These are phyloP conservation scores for Oligia fasciuncula DNA, from an alignment of 2,888 invertebrate species.

Conservation along the genomic window DNA sequence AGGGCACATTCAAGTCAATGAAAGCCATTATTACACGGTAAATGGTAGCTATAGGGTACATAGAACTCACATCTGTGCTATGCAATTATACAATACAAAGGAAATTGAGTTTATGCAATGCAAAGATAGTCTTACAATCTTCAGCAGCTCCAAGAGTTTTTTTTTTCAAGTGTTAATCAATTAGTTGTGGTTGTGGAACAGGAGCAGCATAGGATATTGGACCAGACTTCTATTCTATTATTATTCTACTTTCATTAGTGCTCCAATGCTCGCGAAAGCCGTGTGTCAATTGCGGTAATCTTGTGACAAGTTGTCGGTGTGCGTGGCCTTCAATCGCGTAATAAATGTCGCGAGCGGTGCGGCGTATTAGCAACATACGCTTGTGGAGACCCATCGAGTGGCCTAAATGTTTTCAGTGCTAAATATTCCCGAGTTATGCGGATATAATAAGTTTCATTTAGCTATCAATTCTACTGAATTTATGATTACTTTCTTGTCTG, in stretches of 20 bases:
- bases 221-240: too few species aligned
- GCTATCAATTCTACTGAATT: neutral
- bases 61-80: too few species aligned
- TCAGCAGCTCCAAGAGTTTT: too few species aligned
- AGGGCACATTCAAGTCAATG: too few species aligned
- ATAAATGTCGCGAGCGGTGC: neutral
- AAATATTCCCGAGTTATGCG: neutral
- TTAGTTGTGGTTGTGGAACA: too few species aligned
- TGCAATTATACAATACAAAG: too few species aligned
- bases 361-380: neutral
- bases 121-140: too few species aligned
- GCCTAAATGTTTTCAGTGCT: neutral
- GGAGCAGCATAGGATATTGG: too few species aligned
- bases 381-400: neutral
- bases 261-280: neutral
- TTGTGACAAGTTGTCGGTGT: conserved; percentile 21
- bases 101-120: too few species aligned
- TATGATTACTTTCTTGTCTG: neutral
- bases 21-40: too few species aligned
- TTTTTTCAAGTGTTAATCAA: too few species aligned
- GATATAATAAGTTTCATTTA: neutral
- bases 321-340: conserved; percentile 6
- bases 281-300: conserved; percentile 7
- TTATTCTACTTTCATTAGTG: neutral
- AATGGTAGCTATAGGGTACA: too few species aligned